phyloP scores from a whole-genome alignment of 2,113 vertebrate species.

The Lanius collurio region DNA sequence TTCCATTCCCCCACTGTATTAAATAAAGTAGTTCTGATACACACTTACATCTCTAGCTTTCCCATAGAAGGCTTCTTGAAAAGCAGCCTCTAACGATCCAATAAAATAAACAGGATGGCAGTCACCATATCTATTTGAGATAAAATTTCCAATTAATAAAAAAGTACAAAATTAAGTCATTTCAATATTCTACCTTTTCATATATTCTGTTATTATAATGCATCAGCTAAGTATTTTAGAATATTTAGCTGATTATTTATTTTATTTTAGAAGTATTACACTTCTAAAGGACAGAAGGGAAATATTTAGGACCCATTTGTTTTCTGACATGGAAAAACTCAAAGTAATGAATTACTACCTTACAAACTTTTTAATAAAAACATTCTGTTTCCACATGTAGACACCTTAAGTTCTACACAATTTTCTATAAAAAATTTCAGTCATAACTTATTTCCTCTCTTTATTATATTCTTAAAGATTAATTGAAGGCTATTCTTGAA shows the following conservation, averaged over 20 bases:
- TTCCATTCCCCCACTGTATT: neutral
- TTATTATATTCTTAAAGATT: neutral
- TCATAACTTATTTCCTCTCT: neutral
- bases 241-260: no score
- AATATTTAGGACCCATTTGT: neutral
- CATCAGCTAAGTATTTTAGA: neutral
- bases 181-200: neutral
- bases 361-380: neutral
- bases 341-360: neutral
- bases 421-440: neutral
- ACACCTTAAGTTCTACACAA: neutral
- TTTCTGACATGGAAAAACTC: neutral
- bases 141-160: constrained; percentile 34
- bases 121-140: constrained; percentile 90
- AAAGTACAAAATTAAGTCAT: neutral
- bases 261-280: neutral
- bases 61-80: constrained; percentile 98
- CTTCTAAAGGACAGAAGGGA: neutral
- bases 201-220: neutral
- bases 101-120: constrained; percentile 99
- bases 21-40: neutral
- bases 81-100: constrained; percentile 96
- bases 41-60: constrained; percentile 99
- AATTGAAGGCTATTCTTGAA: neutral
- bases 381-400: neutral